Evolutionary conservation across 1,140 invertebrate genomes (phyloP), one percentile per base, ranked within the genome.

Genomic region (Doryteuthis pealeii): DNA sequence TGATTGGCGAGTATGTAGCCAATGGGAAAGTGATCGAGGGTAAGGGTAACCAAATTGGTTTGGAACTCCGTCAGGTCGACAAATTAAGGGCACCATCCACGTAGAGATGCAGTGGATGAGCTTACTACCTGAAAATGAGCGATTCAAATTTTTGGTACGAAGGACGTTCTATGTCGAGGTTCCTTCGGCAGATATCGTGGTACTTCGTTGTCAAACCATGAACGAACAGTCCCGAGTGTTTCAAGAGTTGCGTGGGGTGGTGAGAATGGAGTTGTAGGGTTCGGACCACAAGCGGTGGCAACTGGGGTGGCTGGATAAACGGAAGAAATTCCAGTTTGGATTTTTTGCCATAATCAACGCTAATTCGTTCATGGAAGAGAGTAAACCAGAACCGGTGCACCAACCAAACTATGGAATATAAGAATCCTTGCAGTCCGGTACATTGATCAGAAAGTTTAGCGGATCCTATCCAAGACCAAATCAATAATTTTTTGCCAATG

Each of bases 61-160:
- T 92, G 91, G 77, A 92, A 91, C 81, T 92, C 92, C 15, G 89
- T 89, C 32, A 94, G 86, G 78, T 91, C 91, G 0, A 94, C 91
- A 78, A n/a, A n/a, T n/a, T n/a, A n/a, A n/a, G n/a, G n/a, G n/a
- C n/a, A n/a, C n/a, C n/a, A n/a, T n/a, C n/a, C n/a, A n/a, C n/a
- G n/a, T n/a, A n/a, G n/a, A n/a, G n/a, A n/a, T n/a, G n/a, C n/a
- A n/a, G n/a, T n/a, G n/a, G n/a, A n/a, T n/a, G n/a, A n/a, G n/a
- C n/a, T 74, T 84, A 82, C 73, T 81, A 78, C 18, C 79, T 77
- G 62, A 81, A 82, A 33, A 81, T 78, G 70, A 28, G 78, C n/a
- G n/a, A 62, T 84, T 84, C 67, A 84, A 68, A 72, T 84, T 84
- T 18, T 74, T 77, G 77, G n/a, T n/a, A n/a, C n/a, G n/a, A n/a